Base-by-base conservation (phyloP, 2,797 vertebrate genomes). In the Decapterus maruadsi region DNA sequence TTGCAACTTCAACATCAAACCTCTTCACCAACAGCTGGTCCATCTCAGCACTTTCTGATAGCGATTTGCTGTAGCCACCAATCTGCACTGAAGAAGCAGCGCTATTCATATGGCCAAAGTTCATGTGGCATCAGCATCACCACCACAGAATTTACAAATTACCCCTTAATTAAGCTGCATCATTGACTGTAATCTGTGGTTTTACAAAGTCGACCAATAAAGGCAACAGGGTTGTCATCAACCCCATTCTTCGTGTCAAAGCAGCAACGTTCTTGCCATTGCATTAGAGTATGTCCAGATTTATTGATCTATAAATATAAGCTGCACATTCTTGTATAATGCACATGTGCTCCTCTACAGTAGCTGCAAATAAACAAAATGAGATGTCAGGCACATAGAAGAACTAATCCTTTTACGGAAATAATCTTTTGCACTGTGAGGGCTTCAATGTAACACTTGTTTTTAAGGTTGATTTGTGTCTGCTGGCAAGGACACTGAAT, bases 381-480 rank as follows among this genome's bases (percentile, higher is more conserved):
- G 3, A 42, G 40, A 38, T 72, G 10, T 57, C 50, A 54, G 29
- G 10, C 43, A 2, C 55, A 43, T 17, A 31, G 4, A 58, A 26
- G 17, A 62, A 43, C 45, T 67, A 42, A 22, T 58, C 36, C 40
- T 62, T 69, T 78, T 42, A 62, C 17, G 62, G 14, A 68, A 64
- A 63, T 70, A 26, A 70, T 64, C 9, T 5, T 1, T 36, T 13
- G 8, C 29, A 5, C 42, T 22, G 16, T 26, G 29, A 11, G 22
- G 60, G 22, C 65, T 45, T 34, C 58, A 50, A 63, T 66, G 34
- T 48, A 68, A 46, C 54, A 26, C 29, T 55, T 36, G 62, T 8
- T 16, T 73, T 63, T 50, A 6, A 6, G 48, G 51, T 59, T 53
- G 26, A 75, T 71, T 72, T 83, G 31, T 59, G 45, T 56, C 4